Conservation (phyloP, 1,140 invertebrate genomes). For the Drosophila ficusphila region DNA sequence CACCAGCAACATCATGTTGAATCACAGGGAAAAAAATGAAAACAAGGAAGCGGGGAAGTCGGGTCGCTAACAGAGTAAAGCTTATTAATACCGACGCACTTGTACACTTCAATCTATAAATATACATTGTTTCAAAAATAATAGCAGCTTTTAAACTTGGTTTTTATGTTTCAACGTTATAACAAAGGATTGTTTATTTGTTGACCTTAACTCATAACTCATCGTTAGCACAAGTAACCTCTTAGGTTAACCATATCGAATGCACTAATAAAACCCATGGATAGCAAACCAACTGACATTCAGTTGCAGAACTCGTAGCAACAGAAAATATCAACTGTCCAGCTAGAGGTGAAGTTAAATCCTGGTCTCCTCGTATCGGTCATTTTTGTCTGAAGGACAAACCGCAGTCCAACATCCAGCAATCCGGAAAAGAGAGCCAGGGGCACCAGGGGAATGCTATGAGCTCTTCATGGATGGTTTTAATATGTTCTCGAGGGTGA, state of each 20-base stretch:
- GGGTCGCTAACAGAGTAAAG: background rate
- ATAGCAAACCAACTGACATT: slow-evolving; percentile 1
- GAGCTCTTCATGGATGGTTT: slow-evolving; percentile 63
- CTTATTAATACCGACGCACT: slow-evolving; percentile 32
- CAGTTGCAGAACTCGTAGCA: slow-evolving; percentile 18
- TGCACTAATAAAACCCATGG: slow-evolving; percentile 10
- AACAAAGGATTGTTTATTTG: background rate
- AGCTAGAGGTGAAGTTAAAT: slow-evolving; percentile 38
- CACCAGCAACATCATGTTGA: slow-evolving; percentile 73
- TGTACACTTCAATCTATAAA: slow-evolving; percentile 24
- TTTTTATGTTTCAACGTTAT: background rate
- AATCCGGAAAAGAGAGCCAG: slow-evolving; percentile 20
- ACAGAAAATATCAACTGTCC: slow-evolving; percentile 8
- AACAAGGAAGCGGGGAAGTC: slow-evolving; percentile 24
- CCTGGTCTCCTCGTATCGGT: slow-evolving; percentile 63
- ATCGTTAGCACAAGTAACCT: background rate
- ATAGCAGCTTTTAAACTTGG: background rate
- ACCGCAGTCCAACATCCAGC: slow-evolving; percentile 64
- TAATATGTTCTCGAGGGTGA: slow-evolving; percentile 81
- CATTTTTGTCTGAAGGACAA: slow-evolving; percentile 76
- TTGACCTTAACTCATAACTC: slow-evolving; percentile 3
- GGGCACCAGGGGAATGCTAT: slow-evolving; percentile 5
- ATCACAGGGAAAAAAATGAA: slow-evolving; percentile 59
- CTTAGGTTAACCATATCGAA: slow-evolving; percentile 1
- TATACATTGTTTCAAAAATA: background rate